Percentiles rank a stretch among this genome's conserved stretches.
These are phyloP conservation scores for Schizothorax lantsangensis DNA, from an alignment of 2,797 vertebrate species.

Conservation along the genomic window DNA sequence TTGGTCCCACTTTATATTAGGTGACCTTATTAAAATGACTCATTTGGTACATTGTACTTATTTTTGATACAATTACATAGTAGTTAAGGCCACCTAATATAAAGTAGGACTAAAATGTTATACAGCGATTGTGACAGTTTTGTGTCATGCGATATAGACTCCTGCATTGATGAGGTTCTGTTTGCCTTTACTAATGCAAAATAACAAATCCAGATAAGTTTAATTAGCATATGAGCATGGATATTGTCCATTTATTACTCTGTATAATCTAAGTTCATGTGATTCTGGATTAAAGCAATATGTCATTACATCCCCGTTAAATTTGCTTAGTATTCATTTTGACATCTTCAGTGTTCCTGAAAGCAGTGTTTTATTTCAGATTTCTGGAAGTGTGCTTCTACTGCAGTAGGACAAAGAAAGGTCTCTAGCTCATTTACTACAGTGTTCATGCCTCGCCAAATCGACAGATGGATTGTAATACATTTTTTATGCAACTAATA, in stretches of 20 bases:
- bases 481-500: not conserved
- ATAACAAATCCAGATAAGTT: not conserved
- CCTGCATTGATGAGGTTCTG: not conserved
- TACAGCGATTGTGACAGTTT: not conserved
- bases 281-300: not conserved
- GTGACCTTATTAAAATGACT: too few relatives aligned
- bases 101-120: not conserved
- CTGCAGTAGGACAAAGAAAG: not conserved
- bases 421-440: not conserved
- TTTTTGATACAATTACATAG: too few relatives aligned
- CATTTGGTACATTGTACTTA: too few relatives aligned
- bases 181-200: not conserved
- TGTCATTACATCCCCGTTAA: not conserved
- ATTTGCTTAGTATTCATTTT: not conserved
- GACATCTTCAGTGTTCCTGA: not conserved
- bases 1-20: too few relatives aligned
- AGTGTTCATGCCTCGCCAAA: not conserved
- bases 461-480: conserved; percentile 7
- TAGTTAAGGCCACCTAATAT: too few relatives aligned
- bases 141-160: not conserved
- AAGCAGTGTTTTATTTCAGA: not conserved
- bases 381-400: not conserved
- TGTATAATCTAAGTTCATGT: not conserved
- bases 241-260: not conserved
- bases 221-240: not conserved